phyloP scores from a whole-genome alignment of 2,113 vertebrate species.

The Anas platyrhynchos region DNA sequence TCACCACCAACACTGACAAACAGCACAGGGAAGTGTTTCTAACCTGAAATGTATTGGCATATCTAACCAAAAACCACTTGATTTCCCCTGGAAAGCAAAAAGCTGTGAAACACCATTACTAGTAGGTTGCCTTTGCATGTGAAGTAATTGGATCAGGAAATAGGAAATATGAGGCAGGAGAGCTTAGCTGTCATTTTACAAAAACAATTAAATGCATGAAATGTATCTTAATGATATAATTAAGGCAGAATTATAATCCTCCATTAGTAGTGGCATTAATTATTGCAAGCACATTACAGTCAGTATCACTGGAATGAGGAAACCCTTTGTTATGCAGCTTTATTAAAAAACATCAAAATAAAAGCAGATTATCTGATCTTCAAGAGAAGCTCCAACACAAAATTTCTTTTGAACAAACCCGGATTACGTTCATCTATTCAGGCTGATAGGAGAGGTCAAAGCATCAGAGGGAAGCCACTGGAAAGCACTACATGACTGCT shows the following conservation, averaged over 20 bases:
- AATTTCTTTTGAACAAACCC: not conserved
- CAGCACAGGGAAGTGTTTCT: slow-evolving; percentile 1
- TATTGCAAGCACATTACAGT: slow-evolving; percentile 22
- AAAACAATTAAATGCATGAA: slow-evolving; percentile 63
- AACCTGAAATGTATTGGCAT: slow-evolving; percentile 44
- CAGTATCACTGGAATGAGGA: not conserved
- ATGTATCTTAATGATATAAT: slow-evolving; percentile 60
- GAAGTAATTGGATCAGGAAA: slow-evolving; percentile 62
- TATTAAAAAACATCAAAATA: slow-evolving; percentile 5
- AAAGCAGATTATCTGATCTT: not conserved
- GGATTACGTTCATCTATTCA: not conserved
- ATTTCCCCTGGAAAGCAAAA: slow-evolving; percentile 51
- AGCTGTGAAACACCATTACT: slow-evolving; percentile 41
- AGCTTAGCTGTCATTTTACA: slow-evolving; percentile 56
- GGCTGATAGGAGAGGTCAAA: not conserved
- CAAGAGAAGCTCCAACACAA: not conserved
- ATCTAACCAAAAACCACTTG: slow-evolving; percentile 34
- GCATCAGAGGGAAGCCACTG: not conserved
- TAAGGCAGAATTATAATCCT: slow-evolving; percentile 59
- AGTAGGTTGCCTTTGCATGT: slow-evolving; percentile 23
- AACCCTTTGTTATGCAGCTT: slow-evolving; percentile 4
- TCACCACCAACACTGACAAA: slow-evolving; percentile 33
- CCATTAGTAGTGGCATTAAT: slow-evolving; percentile 57
- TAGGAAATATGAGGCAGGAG: slow-evolving; percentile 30
- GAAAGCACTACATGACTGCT: not conserved